Evolutionary conservation across 2,113 vertebrate species (phyloP), one percentile per base, ranked within the genome.

Genomic region (Ahaetulla prasina): DNA sequence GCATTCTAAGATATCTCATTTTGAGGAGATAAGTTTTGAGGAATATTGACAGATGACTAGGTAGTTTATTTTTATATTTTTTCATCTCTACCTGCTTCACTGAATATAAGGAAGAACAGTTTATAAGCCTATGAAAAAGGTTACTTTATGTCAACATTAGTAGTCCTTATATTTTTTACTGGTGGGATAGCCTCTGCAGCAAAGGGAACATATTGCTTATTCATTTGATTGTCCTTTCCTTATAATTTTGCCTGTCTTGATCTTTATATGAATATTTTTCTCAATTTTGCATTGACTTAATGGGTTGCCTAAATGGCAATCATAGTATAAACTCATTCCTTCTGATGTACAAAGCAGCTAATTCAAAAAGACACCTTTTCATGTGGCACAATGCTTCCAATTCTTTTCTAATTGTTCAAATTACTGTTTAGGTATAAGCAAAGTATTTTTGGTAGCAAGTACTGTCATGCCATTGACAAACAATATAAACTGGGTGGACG

Each of bases 401-500:
- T 92, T 74, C 39, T 88, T 43, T 45, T 92, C 57, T 85, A 74
- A 63, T 87, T 86, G 43, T 87, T 91, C 54, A 91, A 87, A 87
- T 55, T 85, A 35, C 52, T 53, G 30, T 92, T 88, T 88, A 92
- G 87, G 35, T 88, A 88, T 25, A 92, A 35, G 22, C 23, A 52
- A 43, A 91, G 47, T 52, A 49, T 68, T 49, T 25, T 50, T 7
- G 43, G 54, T 35, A 87, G 85, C 54, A 52, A 53, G 30, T 30
- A 30, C 55, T 68, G n/a, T 91, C 47, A 60, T 74, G 25, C 43
- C 57, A 88, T 68, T 92, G n/a, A 87, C 50, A 27, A 88, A 16
- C 50, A 50, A 74, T 87, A 8, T 50, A 63, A 45, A 45, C 68
- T 90, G n/a, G n/a, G 45, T 68, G 22, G 91, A 63, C n/a, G 3